phyloP scores from a whole-genome alignment of 2,888 invertebrate species.

The Temnothorax rugatulus region DNA sequence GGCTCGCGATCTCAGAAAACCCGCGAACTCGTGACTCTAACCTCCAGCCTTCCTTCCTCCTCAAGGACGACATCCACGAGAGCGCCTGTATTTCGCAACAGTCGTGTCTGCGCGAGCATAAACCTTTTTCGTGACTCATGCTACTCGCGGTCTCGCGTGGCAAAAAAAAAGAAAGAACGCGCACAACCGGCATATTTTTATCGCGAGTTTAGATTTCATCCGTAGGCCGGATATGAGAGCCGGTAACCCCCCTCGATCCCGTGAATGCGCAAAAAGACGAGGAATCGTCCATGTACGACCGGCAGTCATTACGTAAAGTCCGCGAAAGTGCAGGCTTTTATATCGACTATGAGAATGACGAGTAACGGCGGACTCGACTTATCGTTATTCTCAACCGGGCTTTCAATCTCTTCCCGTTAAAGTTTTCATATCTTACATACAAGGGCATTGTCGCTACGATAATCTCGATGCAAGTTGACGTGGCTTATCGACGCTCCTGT shows the following conservation, averaged over 20 bases:
- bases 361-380: not conserved
- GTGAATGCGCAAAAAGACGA: constrained; percentile 2
- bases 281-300: not conserved
- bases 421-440: not conserved
- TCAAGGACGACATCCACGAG: constrained; percentile 47
- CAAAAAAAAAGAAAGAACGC: not conserved
- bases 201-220: constrained; percentile 35
- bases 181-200: constrained; percentile 31
- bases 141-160: constrained; percentile 37
- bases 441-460: constrained; percentile 20
- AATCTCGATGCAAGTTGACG: not conserved
- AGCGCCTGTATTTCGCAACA: constrained; percentile 42
- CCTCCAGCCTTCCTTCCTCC: constrained; percentile 50
- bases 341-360: constrained; percentile 5
- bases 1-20: constrained; percentile 31
- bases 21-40: constrained; percentile 53
- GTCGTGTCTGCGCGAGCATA: constrained; percentile 33
- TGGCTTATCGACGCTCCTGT: not conserved
- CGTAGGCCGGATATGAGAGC: constrained; percentile 4
- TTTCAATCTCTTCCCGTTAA: constrained; percentile 6
- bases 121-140: constrained; percentile 53
- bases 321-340: constrained; percentile 37
- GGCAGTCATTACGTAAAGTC: constrained; percentile 34
- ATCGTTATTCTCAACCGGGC: not conserved
- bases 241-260: too few species aligned